phyloP scores from a whole-genome alignment of 2,797 vertebrate species.

The Astyanax mexicanus region DNA sequence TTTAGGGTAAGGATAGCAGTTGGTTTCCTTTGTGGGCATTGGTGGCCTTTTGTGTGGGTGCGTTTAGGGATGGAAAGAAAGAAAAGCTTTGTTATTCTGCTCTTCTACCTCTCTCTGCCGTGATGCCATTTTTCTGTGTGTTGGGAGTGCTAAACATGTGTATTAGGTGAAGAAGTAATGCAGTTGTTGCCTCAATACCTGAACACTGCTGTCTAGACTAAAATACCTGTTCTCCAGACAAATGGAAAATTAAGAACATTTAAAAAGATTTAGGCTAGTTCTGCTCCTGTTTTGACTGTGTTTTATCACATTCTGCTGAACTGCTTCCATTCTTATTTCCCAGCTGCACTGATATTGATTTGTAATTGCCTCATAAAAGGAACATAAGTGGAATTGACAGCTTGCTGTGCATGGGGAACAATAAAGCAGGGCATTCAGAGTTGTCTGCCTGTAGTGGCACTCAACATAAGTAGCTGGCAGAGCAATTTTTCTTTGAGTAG shows the following conservation, averaged over 20 bases:
- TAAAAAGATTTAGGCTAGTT: neutral
- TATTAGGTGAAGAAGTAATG: neutral
- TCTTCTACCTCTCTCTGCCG: neutral
- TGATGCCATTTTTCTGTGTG: neutral
- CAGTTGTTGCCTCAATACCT: neutral
- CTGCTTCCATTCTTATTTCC: slow-evolving; percentile 9
- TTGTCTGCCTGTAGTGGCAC: neutral
- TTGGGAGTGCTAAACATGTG: neutral
- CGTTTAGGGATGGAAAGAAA: slow-evolving; percentile 28
- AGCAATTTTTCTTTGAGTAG: neutral
- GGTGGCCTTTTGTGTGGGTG: slow-evolving; percentile 22
- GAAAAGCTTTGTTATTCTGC: slow-evolving; percentile 12
- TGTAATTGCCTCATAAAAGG: slow-evolving; percentile 27
- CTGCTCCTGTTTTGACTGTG: neutral
- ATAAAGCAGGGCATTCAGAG: slow-evolving; percentile 15
- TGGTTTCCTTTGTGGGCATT: slow-evolving; percentile 33
- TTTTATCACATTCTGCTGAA: neutral
- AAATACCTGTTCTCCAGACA: slow-evolving; percentile 2
- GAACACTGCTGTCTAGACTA: neutral
- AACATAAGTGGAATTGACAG: slow-evolving; percentile 22
- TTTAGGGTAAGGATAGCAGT: slow-evolving; percentile 52
- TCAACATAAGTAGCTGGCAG: slow-evolving; percentile 1
- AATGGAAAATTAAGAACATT: slow-evolving; percentile 1
- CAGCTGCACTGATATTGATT: slow-evolving; percentile 35
- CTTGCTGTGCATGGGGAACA: slow-evolving; percentile 1